These are phyloP conservation scores for Rhinoderma darwinii DNA, from an alignment of 2,113 vertebrate genomes.

Conservation along the genomic window DNA sequence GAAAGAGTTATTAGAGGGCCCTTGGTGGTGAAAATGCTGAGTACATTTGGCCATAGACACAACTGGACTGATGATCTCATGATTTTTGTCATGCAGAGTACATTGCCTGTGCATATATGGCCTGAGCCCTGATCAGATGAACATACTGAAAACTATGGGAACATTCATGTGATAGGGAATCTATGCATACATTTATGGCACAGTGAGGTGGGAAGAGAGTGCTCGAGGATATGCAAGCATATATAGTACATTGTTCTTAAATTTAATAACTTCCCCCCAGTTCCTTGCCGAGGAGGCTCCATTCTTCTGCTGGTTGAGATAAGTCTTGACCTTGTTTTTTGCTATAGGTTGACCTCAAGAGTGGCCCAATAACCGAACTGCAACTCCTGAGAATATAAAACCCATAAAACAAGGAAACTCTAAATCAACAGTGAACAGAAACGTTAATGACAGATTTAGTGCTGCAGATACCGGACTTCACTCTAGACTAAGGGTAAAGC, in stretches of 20 bases:
- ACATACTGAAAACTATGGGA: background rate
- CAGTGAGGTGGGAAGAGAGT: background rate
- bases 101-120: background rate
- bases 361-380: background rate
- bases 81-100: background rate
- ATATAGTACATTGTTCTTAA: conserved; percentile 3
- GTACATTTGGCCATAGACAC: background rate
- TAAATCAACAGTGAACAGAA: background rate
- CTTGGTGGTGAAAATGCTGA: background rate
- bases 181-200: background rate
- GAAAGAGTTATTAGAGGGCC: background rate
- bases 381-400: background rate
- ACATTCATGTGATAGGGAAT: background rate
- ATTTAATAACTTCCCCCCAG: background rate
- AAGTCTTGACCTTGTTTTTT: background rate
- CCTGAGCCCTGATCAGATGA: background rate
- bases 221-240: background rate
- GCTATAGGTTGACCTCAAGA: background rate
- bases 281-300: background rate
- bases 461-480: background rate
- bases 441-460: background rate
- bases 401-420: background rate
- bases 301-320: conserved; percentile 6
- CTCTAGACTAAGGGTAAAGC: background rate
- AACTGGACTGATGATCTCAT: background rate